Evolutionary conservation across 2,888 invertebrate genomes (phyloP).

Genomic region (Clitarchus hookeri): DNA sequence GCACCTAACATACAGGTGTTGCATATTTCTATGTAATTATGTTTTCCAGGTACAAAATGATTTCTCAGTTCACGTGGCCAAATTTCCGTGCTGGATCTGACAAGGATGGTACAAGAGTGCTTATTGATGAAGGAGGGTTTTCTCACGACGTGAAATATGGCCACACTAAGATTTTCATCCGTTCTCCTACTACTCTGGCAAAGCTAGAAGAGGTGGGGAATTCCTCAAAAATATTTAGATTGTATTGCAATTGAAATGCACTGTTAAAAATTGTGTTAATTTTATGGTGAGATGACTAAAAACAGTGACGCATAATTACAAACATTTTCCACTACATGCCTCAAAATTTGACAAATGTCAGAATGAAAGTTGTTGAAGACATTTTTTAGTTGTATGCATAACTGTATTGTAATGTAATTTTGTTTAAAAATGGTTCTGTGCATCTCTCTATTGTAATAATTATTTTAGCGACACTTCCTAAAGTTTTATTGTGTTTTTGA

Average conservation of each 20-base stretch:
- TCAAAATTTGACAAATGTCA: too few relatives aligned
- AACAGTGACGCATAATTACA: too few relatives aligned
- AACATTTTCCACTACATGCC: too few relatives aligned
- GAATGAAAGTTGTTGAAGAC: too few relatives aligned
- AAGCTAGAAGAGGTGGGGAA: slow-evolving; percentile 71
- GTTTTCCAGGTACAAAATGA: slow-evolving; percentile 86
- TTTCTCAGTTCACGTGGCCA: slow-evolving; percentile 95
- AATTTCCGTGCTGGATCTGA: slow-evolving; percentile 81
- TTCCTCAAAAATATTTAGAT: neutral
- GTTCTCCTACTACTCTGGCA: slow-evolving; percentile 90
- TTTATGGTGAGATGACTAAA: too few relatives aligned
- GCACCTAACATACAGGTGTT: neutral
- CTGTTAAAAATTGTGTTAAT: too few relatives aligned
- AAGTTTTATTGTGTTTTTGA: too few relatives aligned
- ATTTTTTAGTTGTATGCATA: too few relatives aligned
- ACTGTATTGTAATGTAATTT: too few relatives aligned
- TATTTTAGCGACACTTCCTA: too few relatives aligned
- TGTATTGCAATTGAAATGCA: neutral
- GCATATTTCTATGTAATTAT: slow-evolving; percentile 35
- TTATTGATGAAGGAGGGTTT: slow-evolving; percentile 80
- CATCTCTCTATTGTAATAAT: too few relatives aligned
- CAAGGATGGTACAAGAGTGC: slow-evolving; percentile 81
- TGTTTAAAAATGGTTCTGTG: too few relatives aligned
- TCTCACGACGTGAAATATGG: slow-evolving; percentile 89
- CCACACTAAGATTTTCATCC: slow-evolving; percentile 93